These are phyloP conservation scores for Drosophila ezoana DNA, from an alignment of 2,888 invertebrate species.

Conservation along the genomic window DNA sequence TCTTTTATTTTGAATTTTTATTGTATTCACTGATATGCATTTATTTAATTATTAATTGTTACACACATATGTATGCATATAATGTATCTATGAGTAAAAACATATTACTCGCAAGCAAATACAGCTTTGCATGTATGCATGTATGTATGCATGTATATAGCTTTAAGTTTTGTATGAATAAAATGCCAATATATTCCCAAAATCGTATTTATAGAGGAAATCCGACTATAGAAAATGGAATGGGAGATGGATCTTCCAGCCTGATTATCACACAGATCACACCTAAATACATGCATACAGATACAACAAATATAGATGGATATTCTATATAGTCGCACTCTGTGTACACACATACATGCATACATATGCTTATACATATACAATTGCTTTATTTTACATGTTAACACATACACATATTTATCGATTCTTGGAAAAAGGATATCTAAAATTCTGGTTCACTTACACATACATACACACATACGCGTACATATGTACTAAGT, in stretches of 20 bases:
- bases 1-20: constrained; percentile 36
- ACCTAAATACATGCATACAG: neutral
- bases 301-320: neutral
- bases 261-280: constrained; percentile 39
- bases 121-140: neutral
- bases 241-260: neutral
- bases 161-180: neutral
- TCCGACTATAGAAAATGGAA: neutral
- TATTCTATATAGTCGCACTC: too few relatives aligned
- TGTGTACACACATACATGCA: neutral
- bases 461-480: constrained; percentile 2
- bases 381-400: constrained; percentile 2
- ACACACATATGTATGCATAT: constrained; percentile 22
- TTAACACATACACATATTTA: constrained; percentile 7
- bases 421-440: constrained; percentile 17
- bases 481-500: constrained; percentile 14
- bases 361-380: neutral
- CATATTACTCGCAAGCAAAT: constrained; percentile 1
- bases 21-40: constrained; percentile 74
- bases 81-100: constrained; percentile 10
- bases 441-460: constrained; percentile 26
- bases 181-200: neutral
- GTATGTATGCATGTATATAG: neutral
- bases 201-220: neutral
- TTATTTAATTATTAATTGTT: constrained; percentile 64